Evolutionary conservation across 2,113 vertebrate species (phyloP), one percentile per base, ranked within the genome.

Genomic region (Dipodomys merriami): DNA sequence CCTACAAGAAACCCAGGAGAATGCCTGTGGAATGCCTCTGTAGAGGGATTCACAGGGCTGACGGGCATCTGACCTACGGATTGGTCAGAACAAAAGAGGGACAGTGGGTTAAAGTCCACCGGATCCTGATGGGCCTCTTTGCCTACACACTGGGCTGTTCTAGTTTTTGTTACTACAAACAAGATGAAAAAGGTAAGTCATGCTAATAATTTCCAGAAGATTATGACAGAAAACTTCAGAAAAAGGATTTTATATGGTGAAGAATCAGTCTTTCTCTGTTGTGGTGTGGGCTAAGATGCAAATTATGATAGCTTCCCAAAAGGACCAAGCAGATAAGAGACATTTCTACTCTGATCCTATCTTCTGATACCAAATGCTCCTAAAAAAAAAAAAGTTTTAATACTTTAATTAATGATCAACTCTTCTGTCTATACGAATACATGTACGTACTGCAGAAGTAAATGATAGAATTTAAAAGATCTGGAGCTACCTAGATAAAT

Each of bases 391-490:
- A 62, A 72, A 60, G 16, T 72, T 57, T 87, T 81, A 72, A 6
- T 83, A 67, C 57, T 81, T 95, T 85, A 88, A 83, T 77, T 68
- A 81, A 86, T 94, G 33, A 46, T 78, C 80, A 20, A 84, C 49
- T 69, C 79, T 83, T 67, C 27, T 85, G 12, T 67, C 65, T 64
- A 35, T 83, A 15, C 35, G 9, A 69, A 86, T 86, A 86, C 5
- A 22, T 79, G 74, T 94, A 7, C 57, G 49, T 79, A 7, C n/a
- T 85, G 2, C 73, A 81, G 77, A 92, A 76, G 5, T 67, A 30
- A 89, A 95, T 53, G 27, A 74, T 68, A 82, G 25, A 77, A 69
- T 93, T 90, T 23, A 62, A 79, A 94, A 83, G 16, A 67, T 80
- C 88, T 80, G 44, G 88, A 83, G 74, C 16, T 90, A 11, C 30